phyloP scores from a whole-genome alignment of 2,888 invertebrate species.

The Agrochola lychnidis region DNA sequence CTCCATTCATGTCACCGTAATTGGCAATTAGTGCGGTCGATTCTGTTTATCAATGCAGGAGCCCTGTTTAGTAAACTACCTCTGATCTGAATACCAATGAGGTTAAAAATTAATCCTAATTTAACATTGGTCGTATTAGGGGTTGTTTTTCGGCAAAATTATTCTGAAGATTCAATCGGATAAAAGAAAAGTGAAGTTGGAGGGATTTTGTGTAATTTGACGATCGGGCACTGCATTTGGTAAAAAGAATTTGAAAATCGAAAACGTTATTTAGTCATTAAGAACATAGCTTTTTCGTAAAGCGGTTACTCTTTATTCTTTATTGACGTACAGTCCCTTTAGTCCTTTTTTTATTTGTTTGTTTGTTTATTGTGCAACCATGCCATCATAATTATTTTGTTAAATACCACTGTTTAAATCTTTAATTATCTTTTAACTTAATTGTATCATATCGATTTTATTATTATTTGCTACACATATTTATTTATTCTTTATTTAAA shows the following conservation, averaged over 20 bases:
- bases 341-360: too few species aligned
- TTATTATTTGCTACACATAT: too few species aligned
- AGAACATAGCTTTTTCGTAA: background rate
- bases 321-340: too few species aligned
- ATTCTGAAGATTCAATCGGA: slow-evolving; percentile 4
- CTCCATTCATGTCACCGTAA: slow-evolving; percentile 73
- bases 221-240: background rate
- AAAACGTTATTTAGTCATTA: slow-evolving; percentile 13
- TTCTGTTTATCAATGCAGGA: slow-evolving; percentile 64
- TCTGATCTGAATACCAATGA: slow-evolving; percentile 58
- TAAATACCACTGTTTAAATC: too few species aligned
- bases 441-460: too few species aligned
- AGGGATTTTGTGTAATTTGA: slow-evolving; percentile 33
- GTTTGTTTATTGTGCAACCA: too few species aligned
- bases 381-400: too few species aligned
- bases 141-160: slow-evolving; percentile 15
- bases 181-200: background rate
- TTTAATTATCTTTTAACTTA: too few species aligned
- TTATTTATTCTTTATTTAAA: too few species aligned
- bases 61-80: slow-evolving; percentile 49
- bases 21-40: slow-evolving; percentile 76
- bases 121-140: slow-evolving; percentile 40
- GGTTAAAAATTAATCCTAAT: slow-evolving; percentile 40
- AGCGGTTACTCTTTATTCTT: background rate
- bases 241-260: slow-evolving; percentile 6